Conservation (phyloP, 2,113 vertebrate genomes). For the Sceloporus undulatus region DNA sequence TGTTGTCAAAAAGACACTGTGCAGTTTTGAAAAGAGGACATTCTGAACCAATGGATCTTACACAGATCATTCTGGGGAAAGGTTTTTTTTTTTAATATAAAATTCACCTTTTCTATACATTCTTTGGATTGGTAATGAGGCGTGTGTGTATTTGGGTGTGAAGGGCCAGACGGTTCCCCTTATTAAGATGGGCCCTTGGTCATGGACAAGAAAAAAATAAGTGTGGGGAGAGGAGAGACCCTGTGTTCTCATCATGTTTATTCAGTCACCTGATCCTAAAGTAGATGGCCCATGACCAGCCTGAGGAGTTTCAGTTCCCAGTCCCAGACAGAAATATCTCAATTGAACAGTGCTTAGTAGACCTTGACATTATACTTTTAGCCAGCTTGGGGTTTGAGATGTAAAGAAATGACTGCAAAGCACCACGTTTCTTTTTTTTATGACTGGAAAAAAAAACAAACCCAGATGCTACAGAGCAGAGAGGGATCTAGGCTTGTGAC, state of each 20-base stretch:
- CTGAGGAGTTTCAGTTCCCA: slow-evolving; percentile 60
- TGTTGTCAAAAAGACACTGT: neutral
- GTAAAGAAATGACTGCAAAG: slow-evolving; percentile 15
- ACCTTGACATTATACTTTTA: slow-evolving; percentile 63
- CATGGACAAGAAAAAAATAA: neutral
- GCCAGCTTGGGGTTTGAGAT: slow-evolving; percentile 10
- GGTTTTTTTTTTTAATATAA: too few relatives aligned
- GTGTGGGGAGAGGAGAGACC: neutral
- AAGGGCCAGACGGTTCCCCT: too few relatives aligned
- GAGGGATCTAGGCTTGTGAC: neutral
- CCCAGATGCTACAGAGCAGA: neutral
- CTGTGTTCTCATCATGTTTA: neutral
- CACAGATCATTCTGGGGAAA: neutral
- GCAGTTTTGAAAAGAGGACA: too few relatives aligned
- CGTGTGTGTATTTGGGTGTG: too few relatives aligned
- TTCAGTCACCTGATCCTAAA: neutral
- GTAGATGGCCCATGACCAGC: neutral
- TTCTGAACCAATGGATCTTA: neutral
- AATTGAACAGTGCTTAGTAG: slow-evolving; percentile 47
- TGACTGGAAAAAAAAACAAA: slow-evolving; percentile 49
- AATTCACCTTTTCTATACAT: neutral
- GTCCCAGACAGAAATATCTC: slow-evolving; percentile 47
- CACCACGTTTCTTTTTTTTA: neutral
- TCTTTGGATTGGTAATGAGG: neutral
- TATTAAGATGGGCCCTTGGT: too few relatives aligned